Evolutionary conservation across 2,888 invertebrate genomes (phyloP).

Genomic region (Catonia carolina): DNA sequence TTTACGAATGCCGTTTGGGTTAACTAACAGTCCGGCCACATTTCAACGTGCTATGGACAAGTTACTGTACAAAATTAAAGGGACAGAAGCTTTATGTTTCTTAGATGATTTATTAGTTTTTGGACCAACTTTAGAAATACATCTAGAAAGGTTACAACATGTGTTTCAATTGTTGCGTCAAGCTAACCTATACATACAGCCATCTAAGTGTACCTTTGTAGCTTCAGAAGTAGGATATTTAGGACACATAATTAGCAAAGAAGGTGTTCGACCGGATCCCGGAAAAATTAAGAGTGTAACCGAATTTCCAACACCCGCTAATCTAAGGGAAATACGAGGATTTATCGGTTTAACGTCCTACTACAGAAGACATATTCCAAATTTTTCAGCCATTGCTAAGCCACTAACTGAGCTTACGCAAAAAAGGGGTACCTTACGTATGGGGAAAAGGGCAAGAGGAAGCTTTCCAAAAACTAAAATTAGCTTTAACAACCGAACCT

Average conservation of each 20-base stretch:
- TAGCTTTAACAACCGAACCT: slow-evolving; percentile 29
- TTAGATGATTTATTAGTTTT: slow-evolving; percentile 8
- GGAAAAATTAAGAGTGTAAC: not conserved
- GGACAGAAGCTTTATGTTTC: slow-evolving; percentile 25
- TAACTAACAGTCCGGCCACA: slow-evolving; percentile 37
- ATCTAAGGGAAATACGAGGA: not conserved
- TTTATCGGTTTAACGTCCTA: slow-evolving; percentile 3
- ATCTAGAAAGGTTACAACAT: slow-evolving; percentile 25
- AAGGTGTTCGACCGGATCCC: slow-evolving; percentile 5
- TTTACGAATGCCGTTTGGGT: slow-evolving; percentile 36
- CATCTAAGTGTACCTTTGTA: slow-evolving; percentile 1
- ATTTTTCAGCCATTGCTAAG: slow-evolving; percentile 8
- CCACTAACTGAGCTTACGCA: slow-evolving; percentile 3
- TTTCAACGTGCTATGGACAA: slow-evolving; percentile 38
- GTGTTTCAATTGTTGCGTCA: slow-evolving; percentile 27
- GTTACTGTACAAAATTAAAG: slow-evolving; percentile 33
- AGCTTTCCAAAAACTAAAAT: slow-evolving; percentile 26
- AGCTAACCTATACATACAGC: slow-evolving; percentile 15
- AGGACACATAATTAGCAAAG: slow-evolving; percentile 7
- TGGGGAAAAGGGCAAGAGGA: slow-evolving; percentile 1
- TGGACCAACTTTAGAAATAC: slow-evolving; percentile 27
- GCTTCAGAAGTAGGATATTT: not conserved
- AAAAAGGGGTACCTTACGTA: not conserved
- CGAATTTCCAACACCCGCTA: slow-evolving; percentile 3
- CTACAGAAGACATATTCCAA: slow-evolving; percentile 9